Conservation (phyloP, 2,797 vertebrate genomes). For the Malacoraja senta region DNA sequence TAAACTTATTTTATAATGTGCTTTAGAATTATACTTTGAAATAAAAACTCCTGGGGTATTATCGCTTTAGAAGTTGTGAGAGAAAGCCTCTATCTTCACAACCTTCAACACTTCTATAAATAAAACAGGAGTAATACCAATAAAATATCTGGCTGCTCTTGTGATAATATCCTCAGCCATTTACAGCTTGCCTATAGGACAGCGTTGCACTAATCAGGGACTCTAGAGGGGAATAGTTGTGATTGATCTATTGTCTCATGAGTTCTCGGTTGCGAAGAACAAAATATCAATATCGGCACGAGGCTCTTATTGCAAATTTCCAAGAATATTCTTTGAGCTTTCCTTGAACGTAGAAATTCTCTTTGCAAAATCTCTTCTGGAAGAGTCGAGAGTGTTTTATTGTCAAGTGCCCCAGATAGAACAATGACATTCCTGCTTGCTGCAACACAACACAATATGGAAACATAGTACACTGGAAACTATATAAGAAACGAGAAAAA, state of each 20-base stretch:
- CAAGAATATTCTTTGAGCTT: neutral
- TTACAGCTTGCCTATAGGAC: neutral
- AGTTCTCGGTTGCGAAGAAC: neutral
- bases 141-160: neutral
- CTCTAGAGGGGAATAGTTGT: neutral
- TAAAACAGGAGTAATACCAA: neutral
- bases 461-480: too few relatives aligned
- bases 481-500: too few relatives aligned
- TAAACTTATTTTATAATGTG: neutral
- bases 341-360: neutral
- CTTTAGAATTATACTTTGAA: neutral
- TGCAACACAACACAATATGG: too few relatives aligned
- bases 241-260: neutral
- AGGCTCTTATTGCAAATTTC: neutral
- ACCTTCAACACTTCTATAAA: neutral
- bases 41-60: neutral
- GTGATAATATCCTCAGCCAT: conserved; percentile 22
- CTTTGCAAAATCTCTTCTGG: neutral
- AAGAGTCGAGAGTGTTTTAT: too few relatives aligned
- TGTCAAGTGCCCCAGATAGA: too few relatives aligned
- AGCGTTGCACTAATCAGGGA: neutral
- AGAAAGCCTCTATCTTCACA: neutral
- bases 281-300: neutral
- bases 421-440: too few relatives aligned
- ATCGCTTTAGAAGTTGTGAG: neutral